These are phyloP conservation scores for Jaculus jaculus DNA, from an alignment of 2,113 vertebrate genomes.

Conservation along the genomic window DNA sequence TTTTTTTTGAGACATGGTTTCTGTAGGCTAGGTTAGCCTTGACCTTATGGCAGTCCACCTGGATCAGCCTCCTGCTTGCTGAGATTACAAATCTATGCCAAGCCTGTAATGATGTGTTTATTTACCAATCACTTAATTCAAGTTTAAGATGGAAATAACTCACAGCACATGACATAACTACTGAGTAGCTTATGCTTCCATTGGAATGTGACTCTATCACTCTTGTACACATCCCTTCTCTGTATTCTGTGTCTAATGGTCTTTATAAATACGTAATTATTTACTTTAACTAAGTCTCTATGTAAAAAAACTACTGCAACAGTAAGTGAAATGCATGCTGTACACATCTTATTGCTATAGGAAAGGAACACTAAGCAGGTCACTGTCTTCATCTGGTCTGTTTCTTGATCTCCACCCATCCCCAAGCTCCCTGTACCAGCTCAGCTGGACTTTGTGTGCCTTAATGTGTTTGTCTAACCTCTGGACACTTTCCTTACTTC, in stretches of 20 bases:
- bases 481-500: neutral
- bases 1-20: no score
- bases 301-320: neutral
- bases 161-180: neutral
- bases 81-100: no score
- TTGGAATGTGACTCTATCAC: neutral
- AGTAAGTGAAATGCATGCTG: neutral
- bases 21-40: no score
- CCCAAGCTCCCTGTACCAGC: no score
- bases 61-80: no score
- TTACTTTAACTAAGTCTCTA: no score
- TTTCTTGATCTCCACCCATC: neutral
- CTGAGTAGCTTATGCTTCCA: neutral
- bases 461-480: no score
- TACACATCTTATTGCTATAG: neutral
- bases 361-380: no score
- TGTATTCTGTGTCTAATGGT: neutral
- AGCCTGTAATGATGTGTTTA: neutral
- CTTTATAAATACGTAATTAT: neutral
- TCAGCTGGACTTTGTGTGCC: neutral
- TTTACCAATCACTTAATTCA: neutral
- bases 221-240: rapidly evolving
- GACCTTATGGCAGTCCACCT: no score
- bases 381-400: neutral
- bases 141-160: neutral